Evolutionary conservation across 2,888 invertebrate species (phyloP).

Genomic region (Mesorhabditis belari): DNA sequence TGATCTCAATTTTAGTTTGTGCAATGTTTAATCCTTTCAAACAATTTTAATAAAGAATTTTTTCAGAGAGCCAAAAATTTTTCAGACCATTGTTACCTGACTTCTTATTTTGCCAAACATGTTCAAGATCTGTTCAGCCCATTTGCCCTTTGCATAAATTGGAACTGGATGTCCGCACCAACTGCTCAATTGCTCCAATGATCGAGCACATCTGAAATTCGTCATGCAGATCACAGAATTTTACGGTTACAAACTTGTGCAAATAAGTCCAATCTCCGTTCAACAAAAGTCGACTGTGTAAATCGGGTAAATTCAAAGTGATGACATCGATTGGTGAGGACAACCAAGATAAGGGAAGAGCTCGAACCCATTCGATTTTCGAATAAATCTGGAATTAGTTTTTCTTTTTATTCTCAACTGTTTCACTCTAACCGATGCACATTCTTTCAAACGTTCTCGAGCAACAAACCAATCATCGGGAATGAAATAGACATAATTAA

Average conservation of each 20-base stretch:
- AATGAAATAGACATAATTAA: constrained; percentile 34
- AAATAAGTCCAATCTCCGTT: constrained; percentile 33
- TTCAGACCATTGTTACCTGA: no score
- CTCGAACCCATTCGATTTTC: constrained; percentile 27
- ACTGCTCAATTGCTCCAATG: not conserved
- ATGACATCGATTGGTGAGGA: constrained; percentile 10
- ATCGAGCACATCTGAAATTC: not conserved
- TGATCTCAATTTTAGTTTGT: no score
- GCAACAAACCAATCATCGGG: constrained; percentile 38
- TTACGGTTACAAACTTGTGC: constrained; percentile 25
- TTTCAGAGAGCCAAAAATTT: no score
- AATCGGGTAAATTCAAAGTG: not conserved
- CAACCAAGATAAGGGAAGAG: constrained; percentile 31
- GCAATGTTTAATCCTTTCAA: no score
- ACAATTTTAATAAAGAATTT: no score
- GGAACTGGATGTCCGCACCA: constrained; percentile 7
- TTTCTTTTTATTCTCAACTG: not conserved
- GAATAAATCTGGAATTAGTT: constrained; percentile 22
- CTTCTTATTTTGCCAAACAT: constrained; percentile 24
- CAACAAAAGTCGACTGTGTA: constrained; percentile 15
- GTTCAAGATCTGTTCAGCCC: constrained; percentile 25
- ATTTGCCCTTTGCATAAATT: constrained; percentile 24
- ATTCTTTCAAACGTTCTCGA: constrained; percentile 24
- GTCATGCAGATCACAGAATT: constrained; percentile 1
- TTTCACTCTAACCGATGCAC: not conserved